Evolutionary conservation across 1,140 invertebrate species (phyloP).

Genomic region (Drosophila sproati): DNA sequence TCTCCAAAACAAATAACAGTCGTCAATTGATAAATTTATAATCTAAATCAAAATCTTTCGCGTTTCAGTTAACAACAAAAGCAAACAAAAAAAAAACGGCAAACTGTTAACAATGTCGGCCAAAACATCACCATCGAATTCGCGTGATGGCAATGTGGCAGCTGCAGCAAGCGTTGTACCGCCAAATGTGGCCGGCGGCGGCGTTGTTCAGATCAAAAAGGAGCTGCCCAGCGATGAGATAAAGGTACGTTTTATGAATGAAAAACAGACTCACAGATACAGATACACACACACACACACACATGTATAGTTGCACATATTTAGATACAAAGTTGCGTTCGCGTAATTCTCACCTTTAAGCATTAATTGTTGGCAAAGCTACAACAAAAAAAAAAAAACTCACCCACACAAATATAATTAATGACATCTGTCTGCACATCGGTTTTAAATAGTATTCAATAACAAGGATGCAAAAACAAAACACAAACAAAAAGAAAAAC

Average conservation of each 20-base stretch:
- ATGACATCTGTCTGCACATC: slow-evolving; percentile 53
- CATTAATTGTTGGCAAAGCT: slow-evolving; percentile 26
- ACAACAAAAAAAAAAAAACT: slow-evolving; percentile 6
- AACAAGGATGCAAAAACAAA: slow-evolving; percentile 56
- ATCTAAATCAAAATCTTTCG: slow-evolving; percentile 14
- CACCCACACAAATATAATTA: slow-evolving; percentile 51
- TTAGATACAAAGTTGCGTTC: slow-evolving; percentile 12
- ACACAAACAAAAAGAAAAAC: slow-evolving; percentile 12
- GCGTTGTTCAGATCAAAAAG: slow-evolving; percentile 85
- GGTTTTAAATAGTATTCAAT: slow-evolving; percentile 52
- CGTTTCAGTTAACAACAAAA: slow-evolving; percentile 38
- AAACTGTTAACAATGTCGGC: slow-evolving; percentile 64
- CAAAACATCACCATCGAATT: slow-evolving; percentile 75
- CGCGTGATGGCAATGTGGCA: slow-evolving; percentile 61
- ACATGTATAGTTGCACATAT: background rate
- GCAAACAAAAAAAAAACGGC: slow-evolving; percentile 11
- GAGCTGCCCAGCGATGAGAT: slow-evolving; percentile 86
- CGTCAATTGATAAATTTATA: background rate
- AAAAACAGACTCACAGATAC: slow-evolving; percentile 17
- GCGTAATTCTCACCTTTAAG: slow-evolving; percentile 30
- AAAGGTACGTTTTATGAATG: slow-evolving; percentile 82
- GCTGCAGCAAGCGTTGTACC: slow-evolving; percentile 39
- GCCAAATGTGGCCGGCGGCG: slow-evolving; percentile 45
- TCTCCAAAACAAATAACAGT: too few relatives aligned
- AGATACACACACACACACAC: background rate